phyloP scores from a whole-genome alignment of 2,113 vertebrate species.

The Uria aalge region DNA sequence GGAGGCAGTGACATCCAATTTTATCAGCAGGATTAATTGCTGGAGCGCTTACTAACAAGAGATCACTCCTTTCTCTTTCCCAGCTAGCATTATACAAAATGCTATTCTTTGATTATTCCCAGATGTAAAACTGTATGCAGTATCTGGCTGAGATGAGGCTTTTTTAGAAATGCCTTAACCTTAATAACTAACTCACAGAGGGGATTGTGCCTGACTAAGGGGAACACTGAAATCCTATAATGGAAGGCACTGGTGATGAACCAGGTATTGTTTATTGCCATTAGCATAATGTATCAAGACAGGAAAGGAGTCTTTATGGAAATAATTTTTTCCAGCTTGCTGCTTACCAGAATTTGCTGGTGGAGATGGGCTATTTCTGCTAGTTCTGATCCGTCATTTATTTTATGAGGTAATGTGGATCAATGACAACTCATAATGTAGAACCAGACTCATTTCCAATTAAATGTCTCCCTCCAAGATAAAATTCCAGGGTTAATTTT shows the following conservation, averaged over 20 bases:
- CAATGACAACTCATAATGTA: background rate
- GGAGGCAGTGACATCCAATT: background rate
- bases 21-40: background rate
- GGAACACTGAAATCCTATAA: background rate
- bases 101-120: background rate
- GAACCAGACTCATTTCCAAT: background rate
- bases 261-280: background rate
- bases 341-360: background rate
- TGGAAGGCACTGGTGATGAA: background rate
- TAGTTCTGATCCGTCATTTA: background rate
- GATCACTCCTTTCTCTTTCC: background rate
- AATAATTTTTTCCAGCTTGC: background rate
- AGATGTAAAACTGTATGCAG: background rate
- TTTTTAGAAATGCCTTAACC: background rate
- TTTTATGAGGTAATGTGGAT: constrained; percentile 39
- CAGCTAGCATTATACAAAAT: background rate
- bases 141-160: background rate
- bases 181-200: background rate
- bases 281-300: background rate
- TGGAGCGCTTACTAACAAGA: background rate
- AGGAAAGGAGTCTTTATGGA: background rate
- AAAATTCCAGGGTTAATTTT: background rate
- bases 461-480: background rate
- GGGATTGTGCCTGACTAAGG: background rate
- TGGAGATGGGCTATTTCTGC: background rate